A percentile compares a stretch with the other conserved stretches of the same genome.
phyloP scores from a whole-genome alignment of 2,113 vertebrate genomes.

The Toxotes chatareus region DNA sequence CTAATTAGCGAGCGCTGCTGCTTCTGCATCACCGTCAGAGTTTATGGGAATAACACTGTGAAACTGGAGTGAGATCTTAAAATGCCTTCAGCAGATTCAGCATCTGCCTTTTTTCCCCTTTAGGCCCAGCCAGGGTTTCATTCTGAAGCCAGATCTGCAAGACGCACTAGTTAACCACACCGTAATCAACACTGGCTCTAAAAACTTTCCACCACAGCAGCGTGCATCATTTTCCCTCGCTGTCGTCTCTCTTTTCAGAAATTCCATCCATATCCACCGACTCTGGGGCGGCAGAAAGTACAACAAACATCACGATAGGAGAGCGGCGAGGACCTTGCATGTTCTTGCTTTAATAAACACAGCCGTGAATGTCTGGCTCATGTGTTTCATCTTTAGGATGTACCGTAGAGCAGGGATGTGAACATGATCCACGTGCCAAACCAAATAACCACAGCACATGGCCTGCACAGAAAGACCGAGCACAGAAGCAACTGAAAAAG shows the following conservation, averaged over 20 bases:
- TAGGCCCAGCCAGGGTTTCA: conserved; percentile 21
- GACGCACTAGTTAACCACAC: conserved; percentile 51
- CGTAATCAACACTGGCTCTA: conserved; percentile 36
- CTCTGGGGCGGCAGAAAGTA: conserved; percentile 39
- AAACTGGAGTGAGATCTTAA: conserved; percentile 43
- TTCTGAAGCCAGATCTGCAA: conserved; percentile 30
- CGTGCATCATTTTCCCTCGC: conserved; percentile 4
- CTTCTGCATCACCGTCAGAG: conserved; percentile 12
- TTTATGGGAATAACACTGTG: conserved; percentile 10
- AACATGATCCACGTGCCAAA: conserved; percentile 47
- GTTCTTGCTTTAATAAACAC: conserved; percentile 49
- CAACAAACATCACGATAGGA: conserved; percentile 44
- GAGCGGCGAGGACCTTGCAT: conserved; percentile 1
- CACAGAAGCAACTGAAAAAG: conserved; percentile 15
- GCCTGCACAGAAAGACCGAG: conserved; percentile 10
- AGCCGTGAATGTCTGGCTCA: conserved; percentile 29
- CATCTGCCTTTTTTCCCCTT: conserved; percentile 46
- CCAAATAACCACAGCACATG: conserved; percentile 54
- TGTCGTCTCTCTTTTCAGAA: conserved; percentile 13
- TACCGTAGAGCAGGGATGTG: conserved; percentile 25
- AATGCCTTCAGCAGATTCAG: conserved; percentile 36
- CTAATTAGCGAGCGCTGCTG: conserved; percentile 31
- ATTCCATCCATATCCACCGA: conserved; percentile 29
- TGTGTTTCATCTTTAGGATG: conserved; percentile 56
- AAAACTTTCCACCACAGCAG: conserved; percentile 41